Evolutionary conservation across 2,113 vertebrate species (phyloP).

Genomic region (Melanotaenia duboulayi): DNA sequence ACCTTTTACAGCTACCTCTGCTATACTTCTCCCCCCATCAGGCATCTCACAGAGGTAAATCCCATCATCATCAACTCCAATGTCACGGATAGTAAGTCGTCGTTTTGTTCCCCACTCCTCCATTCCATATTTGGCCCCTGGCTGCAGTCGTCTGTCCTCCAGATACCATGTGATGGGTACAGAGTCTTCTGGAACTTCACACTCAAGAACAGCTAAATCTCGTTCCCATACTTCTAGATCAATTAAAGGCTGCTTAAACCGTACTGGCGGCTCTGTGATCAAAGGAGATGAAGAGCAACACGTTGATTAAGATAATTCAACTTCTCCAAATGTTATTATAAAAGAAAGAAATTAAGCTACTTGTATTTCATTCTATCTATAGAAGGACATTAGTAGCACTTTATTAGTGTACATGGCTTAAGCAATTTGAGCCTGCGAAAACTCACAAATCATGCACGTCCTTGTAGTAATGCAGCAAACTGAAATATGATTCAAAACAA

Average conservation of each 20-base stretch:
- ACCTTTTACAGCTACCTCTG: conserved; percentile 96
- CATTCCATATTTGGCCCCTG: conserved; percentile 95
- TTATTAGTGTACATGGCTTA: background rate
- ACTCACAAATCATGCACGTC: conserved; percentile 9
- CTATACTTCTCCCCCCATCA: conserved; percentile 93
- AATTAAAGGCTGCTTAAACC: conserved; percentile 90
- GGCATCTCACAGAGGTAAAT: conserved; percentile 98
- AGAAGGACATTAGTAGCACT: background rate
- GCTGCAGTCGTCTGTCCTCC: conserved; percentile 92
- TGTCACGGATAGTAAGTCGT: conserved; percentile 91
- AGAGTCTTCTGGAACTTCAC: conserved; percentile 93
- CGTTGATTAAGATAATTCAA: conserved; percentile 9
- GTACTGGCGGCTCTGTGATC: conserved; percentile 88
- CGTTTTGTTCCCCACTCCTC: conserved; percentile 91
- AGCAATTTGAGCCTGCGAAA: background rate
- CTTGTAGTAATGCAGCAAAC: conserved; percentile 35
- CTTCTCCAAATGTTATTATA: background rate
- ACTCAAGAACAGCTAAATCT: conserved; percentile 93
- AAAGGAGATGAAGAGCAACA: conserved; percentile 27
- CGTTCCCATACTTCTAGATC: conserved; percentile 92
- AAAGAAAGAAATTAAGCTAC: background rate
- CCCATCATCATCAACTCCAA: conserved; percentile 92
- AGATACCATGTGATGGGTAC: conserved; percentile 95
- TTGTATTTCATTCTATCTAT: background rate
- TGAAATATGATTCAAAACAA: conserved; percentile 55